Evolutionary conservation across 2,888 invertebrate species (phyloP).

Genomic region (Leptogaster cylindrica): DNA sequence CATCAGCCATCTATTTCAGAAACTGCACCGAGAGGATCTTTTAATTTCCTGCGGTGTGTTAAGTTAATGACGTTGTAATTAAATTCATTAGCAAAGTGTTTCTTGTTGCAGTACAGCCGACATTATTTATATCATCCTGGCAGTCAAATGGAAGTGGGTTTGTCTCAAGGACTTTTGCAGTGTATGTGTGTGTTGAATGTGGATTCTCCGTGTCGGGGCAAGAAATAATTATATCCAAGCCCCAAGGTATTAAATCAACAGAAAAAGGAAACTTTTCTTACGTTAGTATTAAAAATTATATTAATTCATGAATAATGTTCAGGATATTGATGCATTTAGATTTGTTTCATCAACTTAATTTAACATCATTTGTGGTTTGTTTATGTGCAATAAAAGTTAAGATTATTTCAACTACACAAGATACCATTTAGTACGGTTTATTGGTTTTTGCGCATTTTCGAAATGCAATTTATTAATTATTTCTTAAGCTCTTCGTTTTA

Average conservation of each 20-base stretch:
- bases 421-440: too few species aligned
- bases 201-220: conserved; percentile 3
- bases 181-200: conserved; percentile 1
- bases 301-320: neutral
- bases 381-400: too few species aligned
- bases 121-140: conserved; percentile 30
- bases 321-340: too few species aligned
- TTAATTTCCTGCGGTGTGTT: conserved; percentile 45
- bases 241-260: conserved; percentile 8
- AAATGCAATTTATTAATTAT: too few species aligned
- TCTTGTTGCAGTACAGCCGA: conserved; percentile 25
- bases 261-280: conserved; percentile 5
- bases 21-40: conserved; percentile 39
- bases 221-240: conserved; percentile 23
- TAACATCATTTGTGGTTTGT: too few species aligned
- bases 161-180: conserved; percentile 9
- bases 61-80: conserved; percentile 46
- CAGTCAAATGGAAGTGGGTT: conserved; percentile 30
- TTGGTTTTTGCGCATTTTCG: too few species aligned
- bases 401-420: too few species aligned
- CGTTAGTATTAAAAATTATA: conserved; percentile 11
- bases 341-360: too few species aligned
- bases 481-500: too few species aligned
- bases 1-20: conserved; percentile 20
- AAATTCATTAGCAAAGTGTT: conserved; percentile 45